These are phyloP conservation scores for Lycia hirtaria DNA, from an alignment of 2,888 invertebrate species.

Conservation along the genomic window DNA sequence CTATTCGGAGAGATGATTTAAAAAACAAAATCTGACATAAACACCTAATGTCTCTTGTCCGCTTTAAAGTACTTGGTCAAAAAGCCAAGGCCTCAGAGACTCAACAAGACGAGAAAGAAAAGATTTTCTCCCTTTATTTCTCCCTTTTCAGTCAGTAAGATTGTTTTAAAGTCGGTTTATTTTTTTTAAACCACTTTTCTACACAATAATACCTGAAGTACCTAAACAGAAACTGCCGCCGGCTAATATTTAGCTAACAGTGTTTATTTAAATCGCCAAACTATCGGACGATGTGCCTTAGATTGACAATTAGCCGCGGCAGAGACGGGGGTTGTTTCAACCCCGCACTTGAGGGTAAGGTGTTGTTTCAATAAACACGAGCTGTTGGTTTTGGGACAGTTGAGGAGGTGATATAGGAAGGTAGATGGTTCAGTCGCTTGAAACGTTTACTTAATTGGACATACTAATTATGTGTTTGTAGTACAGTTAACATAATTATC, in stretches of 20 bases:
- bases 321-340: conserved; percentile 13
- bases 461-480: background rate
- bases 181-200: conserved; percentile 23
- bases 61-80: too few species aligned
- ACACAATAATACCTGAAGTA: conserved; percentile 44
- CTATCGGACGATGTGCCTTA: conserved; percentile 67
- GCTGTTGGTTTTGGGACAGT: conserved; percentile 39
- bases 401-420: conserved; percentile 8
- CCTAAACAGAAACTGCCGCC: conserved; percentile 30
- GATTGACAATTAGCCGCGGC: conserved; percentile 68
- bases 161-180: too few species aligned
- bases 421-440: conserved; percentile 15
- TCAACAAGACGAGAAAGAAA: too few species aligned
- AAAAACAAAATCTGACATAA: too few species aligned
- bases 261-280: conserved; percentile 72
- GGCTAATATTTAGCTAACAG: conserved; percentile 56
- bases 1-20: too few species aligned
- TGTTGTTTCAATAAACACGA: conserved; percentile 53
- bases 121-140: too few species aligned
- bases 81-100: too few species aligned
- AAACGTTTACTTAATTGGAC: background rate
- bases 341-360: conserved; percentile 39
- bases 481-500: too few species aligned
- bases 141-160: too few species aligned
- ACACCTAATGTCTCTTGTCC: too few species aligned